Percentiles rank a stretch among this genome's conserved stretches.
These are phyloP conservation scores for Bursaphelenchus mucronatus DNA, from an alignment of 1,140 invertebrate species.

Conservation along the genomic window DNA sequence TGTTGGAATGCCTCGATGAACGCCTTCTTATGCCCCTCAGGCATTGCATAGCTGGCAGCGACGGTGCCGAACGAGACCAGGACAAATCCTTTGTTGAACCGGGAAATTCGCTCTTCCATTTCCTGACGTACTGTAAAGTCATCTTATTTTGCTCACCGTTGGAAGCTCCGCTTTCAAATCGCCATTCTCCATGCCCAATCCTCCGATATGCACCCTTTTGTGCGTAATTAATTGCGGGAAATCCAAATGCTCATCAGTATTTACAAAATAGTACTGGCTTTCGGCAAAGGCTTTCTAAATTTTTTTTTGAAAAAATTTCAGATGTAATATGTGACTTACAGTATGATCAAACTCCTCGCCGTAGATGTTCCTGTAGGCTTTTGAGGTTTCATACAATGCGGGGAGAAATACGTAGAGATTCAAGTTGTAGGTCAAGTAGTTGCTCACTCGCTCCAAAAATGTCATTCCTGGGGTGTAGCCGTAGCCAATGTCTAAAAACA, in stretches of 20 bases:
- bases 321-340: too few species aligned
- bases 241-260: slow-evolving; percentile 24
- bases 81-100: slow-evolving; percentile 27
- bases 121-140: neutral
- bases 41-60: slow-evolving; percentile 33
- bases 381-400: too few species aligned
- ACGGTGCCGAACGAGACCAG: slow-evolving; percentile 43
- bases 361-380: too few species aligned
- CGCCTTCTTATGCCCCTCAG: slow-evolving; percentile 20
- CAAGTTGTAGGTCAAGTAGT: too few species aligned
- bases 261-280: slow-evolving; percentile 20
- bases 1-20: slow-evolving; percentile 36
- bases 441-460: too few species aligned
- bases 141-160: too few species aligned
- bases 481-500: too few species aligned
- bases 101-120: neutral
- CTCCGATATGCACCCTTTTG: slow-evolving; percentile 23
- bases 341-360: too few species aligned
- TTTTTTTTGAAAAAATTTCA: too few species aligned
- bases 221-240: slow-evolving; percentile 17
- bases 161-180: too few species aligned
- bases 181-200: neutral
- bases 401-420: too few species aligned
- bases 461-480: too few species aligned
- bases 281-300: neutral